These are phyloP conservation scores for Neuroscelio doddi DNA, from an alignment of 2,888 invertebrate genomes.

Conservation along the genomic window DNA sequence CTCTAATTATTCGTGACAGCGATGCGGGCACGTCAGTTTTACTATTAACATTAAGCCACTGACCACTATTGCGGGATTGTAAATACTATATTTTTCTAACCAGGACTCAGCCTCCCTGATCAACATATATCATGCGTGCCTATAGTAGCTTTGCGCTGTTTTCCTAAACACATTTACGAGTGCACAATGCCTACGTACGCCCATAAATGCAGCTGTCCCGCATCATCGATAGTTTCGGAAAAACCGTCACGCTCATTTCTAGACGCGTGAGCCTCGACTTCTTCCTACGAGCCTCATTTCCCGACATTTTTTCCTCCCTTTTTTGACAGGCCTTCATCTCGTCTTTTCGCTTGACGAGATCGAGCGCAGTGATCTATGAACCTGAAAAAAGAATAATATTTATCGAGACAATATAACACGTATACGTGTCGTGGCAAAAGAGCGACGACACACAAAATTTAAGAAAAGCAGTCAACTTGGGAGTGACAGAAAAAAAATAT, in stretches of 20 bases:
- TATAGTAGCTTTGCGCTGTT: slow-evolving; percentile 17
- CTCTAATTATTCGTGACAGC: too few species aligned
- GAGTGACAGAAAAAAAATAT: too few species aligned
- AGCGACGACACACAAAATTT: neutral
- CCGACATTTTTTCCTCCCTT: slow-evolving; percentile 3
- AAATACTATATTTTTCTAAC: neutral
- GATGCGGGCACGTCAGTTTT: neutral
- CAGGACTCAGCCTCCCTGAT: neutral
- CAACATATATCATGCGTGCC: neutral
- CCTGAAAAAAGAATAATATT: slow-evolving; percentile 42
- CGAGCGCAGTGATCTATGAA: slow-evolving; percentile 27
- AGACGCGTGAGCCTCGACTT: slow-evolving; percentile 6
- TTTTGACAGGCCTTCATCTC: neutral
- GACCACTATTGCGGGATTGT: neutral
- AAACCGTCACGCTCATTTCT: slow-evolving; percentile 48
- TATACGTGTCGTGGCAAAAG: slow-evolving; percentile 14
- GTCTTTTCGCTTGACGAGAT: slow-evolving; percentile 18
- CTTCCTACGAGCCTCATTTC: slow-evolving; percentile 23
- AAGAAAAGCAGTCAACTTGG: neutral
- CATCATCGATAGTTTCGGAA: slow-evolving; percentile 50
- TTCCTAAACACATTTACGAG: slow-evolving; percentile 19
- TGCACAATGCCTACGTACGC: slow-evolving; percentile 18
- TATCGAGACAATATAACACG: slow-evolving; percentile 15
- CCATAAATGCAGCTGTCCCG: slow-evolving; percentile 61
- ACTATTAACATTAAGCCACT: neutral